These are phyloP conservation scores for Diorhabda sublineata DNA, from an alignment of 1,140 invertebrate genomes.

Conservation along the genomic window DNA sequence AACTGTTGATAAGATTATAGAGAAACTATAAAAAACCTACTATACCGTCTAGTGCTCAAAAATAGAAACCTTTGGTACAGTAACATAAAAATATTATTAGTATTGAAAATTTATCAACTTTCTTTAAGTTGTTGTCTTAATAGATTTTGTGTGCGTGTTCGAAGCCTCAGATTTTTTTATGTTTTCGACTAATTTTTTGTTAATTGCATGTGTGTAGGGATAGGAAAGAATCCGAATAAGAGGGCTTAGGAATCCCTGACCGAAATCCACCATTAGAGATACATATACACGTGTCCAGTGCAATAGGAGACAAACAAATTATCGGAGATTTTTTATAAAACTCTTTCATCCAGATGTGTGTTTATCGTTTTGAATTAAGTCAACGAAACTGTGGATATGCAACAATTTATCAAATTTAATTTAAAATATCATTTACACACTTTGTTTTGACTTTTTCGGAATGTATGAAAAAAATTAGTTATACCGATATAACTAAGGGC, in stretches of 20 bases:
- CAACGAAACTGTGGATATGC: too few species aligned
- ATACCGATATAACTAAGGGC: too few species aligned
- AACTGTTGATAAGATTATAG: not conserved
- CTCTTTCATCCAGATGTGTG: not conserved
- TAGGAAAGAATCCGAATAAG: conserved; percentile 20
- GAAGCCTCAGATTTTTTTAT: not conserved
- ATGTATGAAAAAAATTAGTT: too few species aligned
- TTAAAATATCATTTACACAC: too few species aligned
- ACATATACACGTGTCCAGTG: conserved; percentile 3
- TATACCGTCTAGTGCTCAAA: not conserved
- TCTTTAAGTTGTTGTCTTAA: too few species aligned
- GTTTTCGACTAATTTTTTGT: conserved; percentile 24
- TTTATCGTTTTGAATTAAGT: too few species aligned
- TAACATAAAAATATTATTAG: conserved; percentile 4
- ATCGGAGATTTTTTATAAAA: conserved; percentile 5
- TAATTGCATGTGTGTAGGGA: conserved; percentile 28
- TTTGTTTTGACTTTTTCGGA: too few species aligned
- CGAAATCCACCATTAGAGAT: not conserved
- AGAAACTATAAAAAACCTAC: not conserved
- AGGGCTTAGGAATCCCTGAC: conserved; percentile 1
- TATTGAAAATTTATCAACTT: not conserved
- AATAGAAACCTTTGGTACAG: conserved; percentile 6
- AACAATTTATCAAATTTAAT: too few species aligned
- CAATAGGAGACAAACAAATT: conserved; percentile 23
- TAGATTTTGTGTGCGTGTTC: too few species aligned